These are phyloP conservation scores for Mormyrus iriodes DNA, from an alignment of 2,113 vertebrate species.

Conservation along the genomic window DNA sequence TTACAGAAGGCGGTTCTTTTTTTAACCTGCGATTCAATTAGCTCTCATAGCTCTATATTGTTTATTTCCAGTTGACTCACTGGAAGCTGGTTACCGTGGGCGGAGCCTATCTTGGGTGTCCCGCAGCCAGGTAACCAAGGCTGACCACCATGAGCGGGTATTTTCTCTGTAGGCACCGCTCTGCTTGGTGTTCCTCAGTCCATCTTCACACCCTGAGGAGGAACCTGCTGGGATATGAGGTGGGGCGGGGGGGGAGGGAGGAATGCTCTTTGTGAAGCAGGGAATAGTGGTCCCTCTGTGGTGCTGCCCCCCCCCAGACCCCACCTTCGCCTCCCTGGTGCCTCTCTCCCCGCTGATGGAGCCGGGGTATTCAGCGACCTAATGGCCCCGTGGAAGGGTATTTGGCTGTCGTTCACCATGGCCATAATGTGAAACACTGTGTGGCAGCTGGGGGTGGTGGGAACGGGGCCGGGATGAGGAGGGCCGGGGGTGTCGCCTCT, in stretches of 20 bases:
- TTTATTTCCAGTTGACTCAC: not conserved
- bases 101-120: not conserved
- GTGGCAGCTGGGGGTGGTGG: constrained; percentile 32
- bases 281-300: constrained; percentile 49
- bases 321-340: constrained; percentile 55
- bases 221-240: constrained; percentile 45
- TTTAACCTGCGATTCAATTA: not conserved
- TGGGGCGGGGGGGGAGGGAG: not conserved
- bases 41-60: not conserved
- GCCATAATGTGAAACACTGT: constrained; percentile 64
- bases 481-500: not conserved
- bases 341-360: constrained; percentile 62
- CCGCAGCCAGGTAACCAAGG: not conserved
- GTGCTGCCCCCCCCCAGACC: constrained; percentile 21
- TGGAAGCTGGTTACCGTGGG: not conserved
- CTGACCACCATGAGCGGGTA: not conserved
- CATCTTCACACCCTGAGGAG: constrained; percentile 44
- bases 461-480: not conserved
- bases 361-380: constrained; percentile 55
- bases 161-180: not conserved
- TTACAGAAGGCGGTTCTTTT: not conserved
- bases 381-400: constrained; percentile 56
- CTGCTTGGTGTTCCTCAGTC: not conserved
- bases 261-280: constrained; percentile 12
- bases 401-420: constrained; percentile 58